These are phyloP conservation scores for Parus major DNA, from an alignment of 2,113 vertebrate species.

Conservation along the genomic window DNA sequence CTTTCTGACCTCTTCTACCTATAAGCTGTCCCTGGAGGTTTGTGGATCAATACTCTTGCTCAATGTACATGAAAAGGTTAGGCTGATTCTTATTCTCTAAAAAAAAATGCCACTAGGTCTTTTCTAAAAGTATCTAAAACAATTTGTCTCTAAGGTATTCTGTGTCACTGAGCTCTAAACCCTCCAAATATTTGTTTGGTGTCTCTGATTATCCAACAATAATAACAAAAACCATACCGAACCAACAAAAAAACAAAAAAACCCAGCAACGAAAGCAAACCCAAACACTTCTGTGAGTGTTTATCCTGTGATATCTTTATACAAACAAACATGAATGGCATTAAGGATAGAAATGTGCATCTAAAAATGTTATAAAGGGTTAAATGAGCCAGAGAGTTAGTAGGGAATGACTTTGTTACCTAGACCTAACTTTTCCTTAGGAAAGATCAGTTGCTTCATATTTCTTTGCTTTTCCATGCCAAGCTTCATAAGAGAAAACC, in stretches of 20 bases:
- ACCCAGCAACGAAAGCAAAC: not conserved
- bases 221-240: no score
- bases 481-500: not conserved
- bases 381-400: not conserved
- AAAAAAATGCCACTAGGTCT: not conserved
- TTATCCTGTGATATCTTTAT: not conserved
- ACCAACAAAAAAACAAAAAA: not conserved
- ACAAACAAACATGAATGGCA: not conserved
- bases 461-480: not conserved
- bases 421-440: not conserved
- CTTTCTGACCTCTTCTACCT: not conserved
- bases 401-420: not conserved
- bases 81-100: not conserved
- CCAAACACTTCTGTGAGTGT: not conserved
- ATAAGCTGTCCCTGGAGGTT: not conserved
- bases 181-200: constrained; percentile 1
- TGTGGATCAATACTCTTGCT: not conserved
- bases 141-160: not conserved
- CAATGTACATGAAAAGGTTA: constrained; percentile 1
- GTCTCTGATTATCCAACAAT: not conserved
- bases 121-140: not conserved
- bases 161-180: not conserved
- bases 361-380: not conserved
- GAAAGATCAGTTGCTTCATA: not conserved
- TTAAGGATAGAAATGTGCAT: not conserved